Evolutionary conservation across 1,140 invertebrate genomes (phyloP), one percentile per base, ranked within the genome.

Genomic region (Chelonus insularis): DNA sequence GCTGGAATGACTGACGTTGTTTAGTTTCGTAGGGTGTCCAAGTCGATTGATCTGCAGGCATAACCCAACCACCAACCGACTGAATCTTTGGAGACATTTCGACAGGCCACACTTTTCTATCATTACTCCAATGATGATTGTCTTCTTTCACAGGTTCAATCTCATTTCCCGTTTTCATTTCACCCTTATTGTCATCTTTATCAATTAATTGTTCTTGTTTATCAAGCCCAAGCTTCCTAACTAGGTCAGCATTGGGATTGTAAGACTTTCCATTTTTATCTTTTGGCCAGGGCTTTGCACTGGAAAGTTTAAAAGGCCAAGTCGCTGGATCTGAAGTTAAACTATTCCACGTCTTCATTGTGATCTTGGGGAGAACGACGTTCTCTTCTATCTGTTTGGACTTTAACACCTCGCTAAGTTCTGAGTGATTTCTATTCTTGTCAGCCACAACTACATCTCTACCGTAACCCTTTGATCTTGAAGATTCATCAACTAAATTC

Each of bases 261-360:
- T 77, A 79, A 5, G 76, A 71, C 37, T 75, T 75, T 0, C 76
- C 75, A 43, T 78, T 75, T 14, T 77, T 72, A 20, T 80, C 75
- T 21, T 78, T 80, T 0, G 75, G 78, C 78, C 78, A 80, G 0
- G 76, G 72, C 47, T 80, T 77, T 0, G 68, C 72, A 1, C 71
- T 72, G 0, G 74, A 71, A 0, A 77, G 57, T 58, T 77, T 80
- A 36, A 74, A 76, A 0, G 77, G 76, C 77, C 77, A 80, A 0
- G 77, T 77, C 0, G 75, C 75, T 0, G 77, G 75, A 60, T 80
- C 76, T 0, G 76, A 78, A 0, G 76, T 77, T 11, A 78, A 45
- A 5, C 75, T 79, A 50, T 75, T 77, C 77, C 77, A 79, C 0
- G 76, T 76, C 32, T 76, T 77, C 73, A 78, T 77, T 1, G 71